Evolutionary conservation across 2,113 vertebrate genomes (phyloP).

Genomic region (Hemicordylus capensis): DNA sequence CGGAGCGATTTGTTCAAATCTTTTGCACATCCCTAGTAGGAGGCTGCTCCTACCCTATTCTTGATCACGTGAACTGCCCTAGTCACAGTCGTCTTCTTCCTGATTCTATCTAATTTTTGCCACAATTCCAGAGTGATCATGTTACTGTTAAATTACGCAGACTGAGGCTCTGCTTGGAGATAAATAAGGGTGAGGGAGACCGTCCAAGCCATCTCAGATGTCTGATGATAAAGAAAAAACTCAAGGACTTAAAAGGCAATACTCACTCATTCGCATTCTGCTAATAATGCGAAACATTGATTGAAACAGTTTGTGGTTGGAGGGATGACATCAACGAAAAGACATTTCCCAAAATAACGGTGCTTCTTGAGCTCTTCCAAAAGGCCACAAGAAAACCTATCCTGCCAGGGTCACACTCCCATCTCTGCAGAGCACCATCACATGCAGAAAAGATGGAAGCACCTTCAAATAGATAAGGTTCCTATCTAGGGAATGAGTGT

Average conservation of each 20-base stretch:
- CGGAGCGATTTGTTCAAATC: too few relatives aligned
- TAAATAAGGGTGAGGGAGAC: background rate
- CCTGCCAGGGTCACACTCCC: fast-evolving
- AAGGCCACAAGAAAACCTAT: background rate
- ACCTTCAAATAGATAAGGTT: background rate
- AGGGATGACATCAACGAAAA: background rate
- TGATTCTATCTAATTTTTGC: background rate
- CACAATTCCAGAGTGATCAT: background rate
- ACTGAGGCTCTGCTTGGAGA: slow-evolving; percentile 5
- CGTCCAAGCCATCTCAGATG: background rate
- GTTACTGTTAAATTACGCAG: background rate
- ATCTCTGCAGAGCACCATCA: background rate
- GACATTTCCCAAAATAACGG: background rate
- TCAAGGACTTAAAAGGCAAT: slow-evolving; percentile 11
- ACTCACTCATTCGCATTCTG: background rate
- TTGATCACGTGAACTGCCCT: too few relatives aligned
- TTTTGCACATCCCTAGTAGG: too few relatives aligned
- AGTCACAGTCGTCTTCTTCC: background rate
- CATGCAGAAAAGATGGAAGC: background rate
- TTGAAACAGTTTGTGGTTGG: background rate
- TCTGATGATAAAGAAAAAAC: background rate
- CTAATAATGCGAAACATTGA: background rate
- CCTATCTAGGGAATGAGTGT: background rate
- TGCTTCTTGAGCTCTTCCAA: background rate
- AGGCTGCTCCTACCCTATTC: too few relatives aligned